phyloP scores from a whole-genome alignment of 2,888 invertebrate genomes.

The Philopedon plagiatum region DNA sequence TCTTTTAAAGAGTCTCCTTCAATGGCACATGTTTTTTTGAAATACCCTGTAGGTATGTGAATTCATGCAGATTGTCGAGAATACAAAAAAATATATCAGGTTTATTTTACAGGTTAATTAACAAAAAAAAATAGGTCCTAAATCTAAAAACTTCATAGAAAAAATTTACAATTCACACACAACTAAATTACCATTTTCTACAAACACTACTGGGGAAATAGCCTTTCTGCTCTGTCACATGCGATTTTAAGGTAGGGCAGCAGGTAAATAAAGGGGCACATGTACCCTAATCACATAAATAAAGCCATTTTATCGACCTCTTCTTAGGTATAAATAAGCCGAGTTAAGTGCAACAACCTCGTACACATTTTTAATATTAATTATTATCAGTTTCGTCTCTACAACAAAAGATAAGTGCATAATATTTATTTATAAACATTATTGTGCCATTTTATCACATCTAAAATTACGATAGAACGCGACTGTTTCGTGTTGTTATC shows the following conservation, averaged over 20 bases:
- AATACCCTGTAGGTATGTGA: no score
- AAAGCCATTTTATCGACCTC: conserved; percentile 15
- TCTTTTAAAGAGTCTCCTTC: no score
- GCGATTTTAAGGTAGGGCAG: conserved; percentile 38
- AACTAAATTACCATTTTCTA: no score
- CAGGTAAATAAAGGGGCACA: conserved; percentile 14
- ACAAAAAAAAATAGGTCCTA: no score
- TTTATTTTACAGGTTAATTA: no score
- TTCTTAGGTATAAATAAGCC: conserved; percentile 9
- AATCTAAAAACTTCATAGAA: background rate
- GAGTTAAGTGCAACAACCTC: conserved; percentile 16
- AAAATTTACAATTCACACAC: background rate
- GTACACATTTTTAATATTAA: conserved; percentile 1
- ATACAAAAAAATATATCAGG: no score
- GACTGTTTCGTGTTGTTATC: background rate
- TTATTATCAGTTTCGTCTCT: background rate
- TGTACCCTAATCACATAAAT: conserved; percentile 1
- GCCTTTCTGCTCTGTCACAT: conserved; percentile 1
- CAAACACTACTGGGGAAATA: conserved; percentile 3
- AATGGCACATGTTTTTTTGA: no score
- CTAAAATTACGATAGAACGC: background rate
- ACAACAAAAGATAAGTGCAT: background rate
- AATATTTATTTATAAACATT: background rate
- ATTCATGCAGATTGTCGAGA: no score
- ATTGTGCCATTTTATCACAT: background rate